phyloP scores from a whole-genome alignment of 1,140 invertebrate species.

The Heliconius melpomene region DNA sequence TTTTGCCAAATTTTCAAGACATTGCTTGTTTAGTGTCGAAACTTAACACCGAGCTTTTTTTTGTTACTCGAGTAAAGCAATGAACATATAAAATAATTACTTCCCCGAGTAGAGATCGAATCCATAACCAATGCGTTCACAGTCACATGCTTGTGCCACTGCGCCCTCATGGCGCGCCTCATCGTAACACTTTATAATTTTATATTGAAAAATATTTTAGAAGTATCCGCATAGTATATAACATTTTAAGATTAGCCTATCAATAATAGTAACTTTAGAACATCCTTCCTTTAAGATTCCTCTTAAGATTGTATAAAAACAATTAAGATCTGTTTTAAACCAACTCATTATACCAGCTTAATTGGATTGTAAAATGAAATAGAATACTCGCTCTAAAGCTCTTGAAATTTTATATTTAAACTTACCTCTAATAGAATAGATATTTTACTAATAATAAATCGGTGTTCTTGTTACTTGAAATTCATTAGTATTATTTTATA shows the following conservation, averaged over 20 bases:
- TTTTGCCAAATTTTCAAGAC: too few species aligned
- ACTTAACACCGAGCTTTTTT: too few species aligned
- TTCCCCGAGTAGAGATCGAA: too few species aligned
- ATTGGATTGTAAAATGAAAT: slow-evolving; percentile 9
- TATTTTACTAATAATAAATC: neutral
- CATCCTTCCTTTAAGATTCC: neutral
- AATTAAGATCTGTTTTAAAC: neutral
- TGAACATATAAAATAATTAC: too few species aligned
- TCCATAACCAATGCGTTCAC: too few species aligned
- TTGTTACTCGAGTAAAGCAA: too few species aligned
- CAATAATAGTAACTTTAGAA: neutral
- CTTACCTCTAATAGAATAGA: neutral
- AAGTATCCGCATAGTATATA: neutral
- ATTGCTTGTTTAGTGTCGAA: too few species aligned
- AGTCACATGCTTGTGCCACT: too few species aligned
- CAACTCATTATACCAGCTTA: slow-evolving; percentile 2
- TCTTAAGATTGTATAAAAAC: slow-evolving; percentile 8
- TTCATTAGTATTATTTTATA: neutral
- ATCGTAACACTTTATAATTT: too few species aligned
- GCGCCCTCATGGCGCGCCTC: too few species aligned
- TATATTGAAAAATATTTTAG: too few species aligned
- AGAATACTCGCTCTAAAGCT: neutral
- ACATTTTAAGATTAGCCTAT: neutral
- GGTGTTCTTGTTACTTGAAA: neutral
- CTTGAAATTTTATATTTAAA: slow-evolving; percentile 10